Evolutionary conservation across 2,113 vertebrate species (phyloP).

Genomic region (Psittacus erithacus): DNA sequence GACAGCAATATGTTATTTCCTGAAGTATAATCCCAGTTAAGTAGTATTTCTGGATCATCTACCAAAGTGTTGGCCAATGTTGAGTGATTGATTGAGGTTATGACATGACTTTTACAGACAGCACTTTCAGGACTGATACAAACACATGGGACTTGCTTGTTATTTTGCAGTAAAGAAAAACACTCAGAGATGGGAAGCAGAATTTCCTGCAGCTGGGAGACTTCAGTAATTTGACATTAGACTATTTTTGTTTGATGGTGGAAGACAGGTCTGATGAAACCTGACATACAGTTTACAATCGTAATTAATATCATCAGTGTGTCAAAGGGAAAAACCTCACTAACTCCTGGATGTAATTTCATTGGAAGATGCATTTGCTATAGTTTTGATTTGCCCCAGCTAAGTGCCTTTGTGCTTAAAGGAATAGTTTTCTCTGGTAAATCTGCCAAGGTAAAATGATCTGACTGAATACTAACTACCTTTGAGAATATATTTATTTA

Average conservation of each 20-base stretch:
- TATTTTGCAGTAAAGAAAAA: conserved; percentile 37
- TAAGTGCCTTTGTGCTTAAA: background rate
- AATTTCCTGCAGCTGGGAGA: conserved; percentile 30
- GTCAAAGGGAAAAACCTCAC: background rate
- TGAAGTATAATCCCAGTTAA: conserved; percentile 10
- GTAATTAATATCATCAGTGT: background rate
- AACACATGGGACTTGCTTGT: conserved; percentile 15
- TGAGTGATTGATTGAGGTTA: conserved; percentile 62
- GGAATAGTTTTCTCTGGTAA: background rate
- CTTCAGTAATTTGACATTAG: conserved; percentile 7
- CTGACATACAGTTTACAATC: background rate
- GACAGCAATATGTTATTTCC: conserved; percentile 19
- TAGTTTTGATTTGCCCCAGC: background rate
- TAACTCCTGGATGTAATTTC: background rate
- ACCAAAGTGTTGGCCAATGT: background rate
- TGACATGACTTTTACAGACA: conserved; percentile 58
- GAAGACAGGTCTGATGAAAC: conserved; percentile 38
- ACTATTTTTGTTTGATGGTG: conserved; percentile 17
- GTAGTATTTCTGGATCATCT: conserved; percentile 60
- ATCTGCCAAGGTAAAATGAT: background rate
- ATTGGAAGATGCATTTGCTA: background rate
- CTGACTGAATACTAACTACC: background rate
- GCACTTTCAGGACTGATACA: background rate
- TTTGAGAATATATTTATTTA: background rate
- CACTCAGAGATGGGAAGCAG: background rate